Evolutionary conservation across 2,113 vertebrate species (phyloP), one percentile per base, ranked within the genome.

Genomic region (Motacilla alba): DNA sequence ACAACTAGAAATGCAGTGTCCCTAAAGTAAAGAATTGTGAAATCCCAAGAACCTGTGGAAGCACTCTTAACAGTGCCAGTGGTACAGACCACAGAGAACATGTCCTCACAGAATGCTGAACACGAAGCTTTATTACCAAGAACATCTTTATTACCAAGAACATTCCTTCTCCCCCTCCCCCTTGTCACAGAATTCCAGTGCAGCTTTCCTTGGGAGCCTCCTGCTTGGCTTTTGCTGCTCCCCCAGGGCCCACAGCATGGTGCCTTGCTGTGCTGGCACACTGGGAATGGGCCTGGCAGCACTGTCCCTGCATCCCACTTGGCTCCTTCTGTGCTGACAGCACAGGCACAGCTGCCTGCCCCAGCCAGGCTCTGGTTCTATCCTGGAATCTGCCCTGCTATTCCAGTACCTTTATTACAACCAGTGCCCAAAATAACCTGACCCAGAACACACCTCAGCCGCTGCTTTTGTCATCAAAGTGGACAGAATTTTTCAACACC

Each of bases 201-300:
- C 31, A 79, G 52, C 47, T 52, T 87, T 75, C 52, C 39, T 44
- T 26, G 13, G 58, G 33, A 89, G 37, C 22, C 37, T 39, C 49
- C 49, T 0, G 0, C 22, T 23, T 23, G 10, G 22, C 9, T 58
- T 41, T 62, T 41, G 33, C 49, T 26, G 37, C 10, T 69, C 1
- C 30, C 16, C 9, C 3, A 6, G 10, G 37, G 30, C 6, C 20
- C 0, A 0, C 17, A 27, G 26, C 10, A 0, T 1, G 7, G 17
- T 1, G 4, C 23, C 55, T 66, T 5, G 0, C 46, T 3, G 0
- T 5, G 3, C 6, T 5, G 28, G 13, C 56, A 31, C 8, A 0
- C 9, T 1, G 0, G 23, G 7, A 35, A 35, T 35, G 35, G 35
- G 35, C 35, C 35, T 35, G 35, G 35, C 35, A 35, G 35, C 35